Conservation (phyloP, 1,140 invertebrate genomes). For the Oncopeltus fasciatus region DNA sequence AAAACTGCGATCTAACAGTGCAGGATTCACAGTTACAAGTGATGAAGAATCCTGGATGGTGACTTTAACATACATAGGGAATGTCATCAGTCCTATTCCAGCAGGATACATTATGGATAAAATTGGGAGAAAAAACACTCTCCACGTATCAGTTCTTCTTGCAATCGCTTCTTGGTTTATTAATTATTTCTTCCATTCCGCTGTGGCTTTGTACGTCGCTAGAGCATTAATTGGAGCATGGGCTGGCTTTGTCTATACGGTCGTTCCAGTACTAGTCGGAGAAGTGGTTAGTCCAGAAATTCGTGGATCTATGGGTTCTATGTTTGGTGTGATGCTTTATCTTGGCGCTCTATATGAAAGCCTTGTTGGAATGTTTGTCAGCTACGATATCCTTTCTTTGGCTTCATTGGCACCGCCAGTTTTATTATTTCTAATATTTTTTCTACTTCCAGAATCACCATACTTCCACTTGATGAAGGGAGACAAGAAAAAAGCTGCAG, state of each 20-base stretch:
- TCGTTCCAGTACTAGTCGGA: slow-evolving; percentile 45
- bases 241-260: slow-evolving; percentile 56
- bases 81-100: slow-evolving; percentile 24
- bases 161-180: slow-evolving; percentile 35
- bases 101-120: slow-evolving; percentile 43
- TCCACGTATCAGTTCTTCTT: slow-evolving; percentile 47
- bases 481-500: slow-evolving; percentile 43
- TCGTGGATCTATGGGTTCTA: slow-evolving; percentile 41
- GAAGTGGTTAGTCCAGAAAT: slow-evolving; percentile 33
- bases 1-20: slow-evolving; percentile 2
- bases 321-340: slow-evolving; percentile 59
- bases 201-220: slow-evolving; percentile 14
- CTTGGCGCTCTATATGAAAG: slow-evolving; percentile 63
- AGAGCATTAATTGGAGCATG: slow-evolving; percentile 39
- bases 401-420: slow-evolving; percentile 44
- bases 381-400: slow-evolving; percentile 48
- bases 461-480: slow-evolving; percentile 47
- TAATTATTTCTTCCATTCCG: slow-evolving; percentile 28
- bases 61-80: slow-evolving; percentile 18
- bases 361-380: slow-evolving; percentile 51
- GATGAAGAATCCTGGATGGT: slow-evolving; percentile 17
- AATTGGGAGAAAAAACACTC: slow-evolving; percentile 51
- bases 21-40: slow-evolving; percentile 4
- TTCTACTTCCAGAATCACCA: slow-evolving; percentile 69
- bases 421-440: slow-evolving; percentile 47